These are phyloP conservation scores for Capromys pilorides DNA, from an alignment of 2,797 vertebrate species.

Conservation along the genomic window DNA sequence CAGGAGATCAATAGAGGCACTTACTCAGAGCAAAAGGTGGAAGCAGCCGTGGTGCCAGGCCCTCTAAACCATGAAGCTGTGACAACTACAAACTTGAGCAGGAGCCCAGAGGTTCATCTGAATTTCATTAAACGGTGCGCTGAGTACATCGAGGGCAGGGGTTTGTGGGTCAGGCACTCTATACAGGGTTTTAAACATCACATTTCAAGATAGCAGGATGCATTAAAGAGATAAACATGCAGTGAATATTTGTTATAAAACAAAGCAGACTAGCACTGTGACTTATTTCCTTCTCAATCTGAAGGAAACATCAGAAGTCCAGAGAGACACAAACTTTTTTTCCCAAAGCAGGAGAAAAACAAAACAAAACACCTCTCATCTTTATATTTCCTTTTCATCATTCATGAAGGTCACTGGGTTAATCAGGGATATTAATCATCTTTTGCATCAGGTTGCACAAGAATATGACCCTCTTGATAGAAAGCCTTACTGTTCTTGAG, in stretches of 20 bases:
- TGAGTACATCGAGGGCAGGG: neutral
- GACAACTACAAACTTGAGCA: neutral
- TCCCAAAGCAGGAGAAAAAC: neutral
- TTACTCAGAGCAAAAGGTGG: conserved; percentile 8
- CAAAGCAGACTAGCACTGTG: neutral
- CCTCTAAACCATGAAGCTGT: neutral
- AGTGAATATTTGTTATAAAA: neutral
- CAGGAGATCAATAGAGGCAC: neutral
- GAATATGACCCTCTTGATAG: conserved; percentile 45
- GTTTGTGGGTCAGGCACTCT: neutral
- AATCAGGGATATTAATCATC: conserved; percentile 56
- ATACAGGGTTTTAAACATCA: conserved; percentile 20
- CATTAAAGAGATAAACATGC: neutral
- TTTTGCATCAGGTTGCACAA: conserved; percentile 28
- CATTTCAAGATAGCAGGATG: neutral
- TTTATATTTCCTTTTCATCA: conserved; percentile 56
- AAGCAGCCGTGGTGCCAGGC: neutral
- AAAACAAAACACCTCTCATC: neutral
- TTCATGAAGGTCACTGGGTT: conserved; percentile 63
- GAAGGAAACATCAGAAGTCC: neutral
- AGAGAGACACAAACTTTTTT: conserved; percentile 45
- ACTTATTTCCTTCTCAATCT: neutral
- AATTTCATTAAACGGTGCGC: neutral
- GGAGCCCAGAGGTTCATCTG: neutral
- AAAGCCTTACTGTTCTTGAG: conserved; percentile 66